Conservation (phyloP, 2,797 vertebrate species). For the Hybognathus amarus region DNA sequence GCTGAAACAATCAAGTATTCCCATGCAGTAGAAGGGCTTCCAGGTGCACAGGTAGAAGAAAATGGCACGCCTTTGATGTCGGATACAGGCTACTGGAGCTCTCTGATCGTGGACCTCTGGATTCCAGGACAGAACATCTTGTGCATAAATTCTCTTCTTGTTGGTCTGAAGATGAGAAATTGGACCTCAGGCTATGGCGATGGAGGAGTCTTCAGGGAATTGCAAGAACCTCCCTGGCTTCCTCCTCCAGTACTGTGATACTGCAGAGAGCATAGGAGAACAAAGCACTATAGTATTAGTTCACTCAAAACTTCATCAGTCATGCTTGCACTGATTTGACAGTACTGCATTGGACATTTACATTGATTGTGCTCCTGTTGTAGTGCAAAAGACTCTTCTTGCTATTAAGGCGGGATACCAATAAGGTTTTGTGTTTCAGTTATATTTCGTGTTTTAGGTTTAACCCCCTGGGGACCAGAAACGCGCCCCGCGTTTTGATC, state of each 20-base stretch:
- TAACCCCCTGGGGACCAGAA: too few relatives aligned
- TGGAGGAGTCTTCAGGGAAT: conserved; percentile 80
- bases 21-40: conserved; percentile 67
- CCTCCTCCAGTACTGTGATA: conserved; percentile 76
- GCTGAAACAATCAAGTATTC: conserved; percentile 71
- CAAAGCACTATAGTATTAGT: background rate
- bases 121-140: conserved; percentile 19
- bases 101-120: background rate
- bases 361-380: background rate
- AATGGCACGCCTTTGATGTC: conserved; percentile 34
- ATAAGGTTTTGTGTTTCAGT: background rate
- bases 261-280: conserved; percentile 56
- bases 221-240: conserved; percentile 81
- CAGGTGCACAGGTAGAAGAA: conserved; percentile 52
- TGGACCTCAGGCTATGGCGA: conserved; percentile 70
- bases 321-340: background rate
- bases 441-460: background rate
- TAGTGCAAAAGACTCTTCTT: background rate
- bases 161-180: conserved; percentile 33
- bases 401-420: background rate
- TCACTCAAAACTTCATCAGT: background rate
- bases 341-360: background rate
- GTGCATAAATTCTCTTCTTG: conserved; percentile 1
- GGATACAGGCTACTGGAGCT: conserved; percentile 14
- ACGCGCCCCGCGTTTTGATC: too few relatives aligned